Evolutionary conservation across 1,140 invertebrate genomes (phyloP).

Genomic region (Drosophila subpulchrella): DNA sequence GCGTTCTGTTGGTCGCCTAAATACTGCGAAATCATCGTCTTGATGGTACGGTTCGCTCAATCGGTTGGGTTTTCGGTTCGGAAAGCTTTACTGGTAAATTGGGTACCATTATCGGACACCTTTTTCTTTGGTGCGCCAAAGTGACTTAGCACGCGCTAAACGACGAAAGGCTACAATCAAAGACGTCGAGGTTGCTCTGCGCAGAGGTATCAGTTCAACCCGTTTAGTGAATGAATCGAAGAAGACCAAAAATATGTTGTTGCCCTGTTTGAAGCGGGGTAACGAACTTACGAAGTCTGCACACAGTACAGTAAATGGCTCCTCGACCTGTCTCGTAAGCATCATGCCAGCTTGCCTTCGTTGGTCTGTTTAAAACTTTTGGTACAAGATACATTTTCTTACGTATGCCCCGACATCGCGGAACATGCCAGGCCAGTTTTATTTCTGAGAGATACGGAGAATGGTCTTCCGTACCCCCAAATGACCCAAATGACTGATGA

Average conservation of each 20-base stretch:
- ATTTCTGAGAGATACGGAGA: neutral
- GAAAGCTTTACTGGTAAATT: neutral
- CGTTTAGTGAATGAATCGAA: too few species aligned
- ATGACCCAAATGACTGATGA: too few species aligned
- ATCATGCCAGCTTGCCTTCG: constrained; percentile 1
- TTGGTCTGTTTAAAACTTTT: neutral
- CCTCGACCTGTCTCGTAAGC: neutral
- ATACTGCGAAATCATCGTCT: too few species aligned
- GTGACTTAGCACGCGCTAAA: neutral
- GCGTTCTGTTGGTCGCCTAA: too few species aligned
- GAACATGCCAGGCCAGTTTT: neutral
- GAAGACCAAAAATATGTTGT: neutral
- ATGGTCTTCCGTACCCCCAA: too few species aligned
- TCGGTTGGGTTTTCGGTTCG: neutral
- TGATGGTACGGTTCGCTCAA: too few species aligned
- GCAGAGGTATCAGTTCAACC: too few species aligned
- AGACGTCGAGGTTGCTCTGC: neutral
- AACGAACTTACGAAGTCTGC: neutral
- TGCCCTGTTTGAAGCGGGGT: neutral
- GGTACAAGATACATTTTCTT: neutral
- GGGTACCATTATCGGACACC: constrained; percentile 2
- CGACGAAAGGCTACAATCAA: constrained; percentile 1
- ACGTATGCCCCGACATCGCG: neutral
- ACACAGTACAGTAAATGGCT: neutral
- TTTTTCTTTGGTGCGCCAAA: neutral